A percentile compares a stretch with the other conserved stretches of the same genome.
phyloP scores from a whole-genome alignment of 2,113 vertebrate species.

The Aleadryas rufinucha region DNA sequence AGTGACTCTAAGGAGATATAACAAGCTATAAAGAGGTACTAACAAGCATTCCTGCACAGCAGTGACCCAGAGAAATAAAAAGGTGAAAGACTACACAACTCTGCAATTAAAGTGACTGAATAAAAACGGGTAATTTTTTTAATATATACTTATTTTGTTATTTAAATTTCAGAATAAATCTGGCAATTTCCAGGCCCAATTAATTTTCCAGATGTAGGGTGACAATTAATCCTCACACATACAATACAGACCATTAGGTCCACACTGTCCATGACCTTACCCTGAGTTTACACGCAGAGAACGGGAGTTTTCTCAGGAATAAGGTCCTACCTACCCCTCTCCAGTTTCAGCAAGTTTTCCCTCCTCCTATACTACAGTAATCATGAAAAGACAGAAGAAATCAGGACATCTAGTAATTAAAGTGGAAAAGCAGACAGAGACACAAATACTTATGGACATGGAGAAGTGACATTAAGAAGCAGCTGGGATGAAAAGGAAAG shows the following conservation, averaged over 20 bases:
- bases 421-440: not conserved
- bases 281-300: not conserved
- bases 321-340: not conserved
- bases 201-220: not conserved
- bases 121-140: not conserved
- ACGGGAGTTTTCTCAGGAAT: not conserved
- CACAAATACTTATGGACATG: not conserved
- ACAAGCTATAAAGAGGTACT: not conserved
- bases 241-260: not conserved
- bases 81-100: not conserved
- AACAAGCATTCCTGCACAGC: not conserved
- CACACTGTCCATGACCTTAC: not conserved
- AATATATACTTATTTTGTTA: not conserved
- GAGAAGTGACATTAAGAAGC: not conserved
- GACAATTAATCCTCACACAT: not conserved
- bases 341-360: not conserved
- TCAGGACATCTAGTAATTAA: not conserved
- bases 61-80: not conserved
- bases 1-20: not conserved
- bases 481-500: not conserved
- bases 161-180: not conserved
- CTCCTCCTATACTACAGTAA: not conserved
- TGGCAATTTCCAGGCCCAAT: not conserved
- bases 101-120: not conserved
- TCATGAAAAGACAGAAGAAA: not conserved